phyloP scores from a whole-genome alignment of 2,113 vertebrate genomes.

The Otolemur garnettii region DNA sequence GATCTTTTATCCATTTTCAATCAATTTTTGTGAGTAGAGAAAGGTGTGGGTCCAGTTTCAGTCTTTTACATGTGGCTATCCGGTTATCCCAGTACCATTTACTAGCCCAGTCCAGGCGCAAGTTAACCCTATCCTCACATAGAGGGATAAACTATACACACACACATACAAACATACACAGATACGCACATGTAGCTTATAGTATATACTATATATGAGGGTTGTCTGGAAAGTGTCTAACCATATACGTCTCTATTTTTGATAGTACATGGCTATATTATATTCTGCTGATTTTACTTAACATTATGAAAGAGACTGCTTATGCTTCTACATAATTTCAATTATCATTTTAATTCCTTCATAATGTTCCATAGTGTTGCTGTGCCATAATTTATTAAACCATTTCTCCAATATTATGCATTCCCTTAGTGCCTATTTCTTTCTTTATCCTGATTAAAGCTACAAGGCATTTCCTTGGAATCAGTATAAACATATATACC shows the following conservation, averaged over 20 bases:
- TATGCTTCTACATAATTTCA: constrained; percentile 26
- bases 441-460: not conserved
- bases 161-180: too few species aligned
- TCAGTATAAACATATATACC: too few species aligned
- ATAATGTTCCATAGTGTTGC: constrained; percentile 58
- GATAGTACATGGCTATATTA: not conserved
- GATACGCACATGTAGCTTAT: too few species aligned
- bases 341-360: constrained; percentile 54
- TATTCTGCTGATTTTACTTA: constrained; percentile 55
- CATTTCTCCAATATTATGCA: constrained; percentile 21
- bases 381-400: constrained; percentile 39
- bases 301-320: constrained; percentile 18
- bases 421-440: not conserved
- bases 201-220: too few species aligned
- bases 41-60: too few species aligned
- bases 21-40: too few species aligned
- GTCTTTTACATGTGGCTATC: too few species aligned
- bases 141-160: not conserved
- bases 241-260: too few species aligned
- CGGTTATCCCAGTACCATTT: not conserved
- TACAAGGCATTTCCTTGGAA: constrained; percentile 19
- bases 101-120: not conserved
- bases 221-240: too few species aligned
- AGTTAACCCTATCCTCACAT: not conserved
- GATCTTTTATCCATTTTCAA: too few species aligned